Conservation (phyloP, 2,113 vertebrate genomes). For the Prochilodus magdalenae region DNA sequence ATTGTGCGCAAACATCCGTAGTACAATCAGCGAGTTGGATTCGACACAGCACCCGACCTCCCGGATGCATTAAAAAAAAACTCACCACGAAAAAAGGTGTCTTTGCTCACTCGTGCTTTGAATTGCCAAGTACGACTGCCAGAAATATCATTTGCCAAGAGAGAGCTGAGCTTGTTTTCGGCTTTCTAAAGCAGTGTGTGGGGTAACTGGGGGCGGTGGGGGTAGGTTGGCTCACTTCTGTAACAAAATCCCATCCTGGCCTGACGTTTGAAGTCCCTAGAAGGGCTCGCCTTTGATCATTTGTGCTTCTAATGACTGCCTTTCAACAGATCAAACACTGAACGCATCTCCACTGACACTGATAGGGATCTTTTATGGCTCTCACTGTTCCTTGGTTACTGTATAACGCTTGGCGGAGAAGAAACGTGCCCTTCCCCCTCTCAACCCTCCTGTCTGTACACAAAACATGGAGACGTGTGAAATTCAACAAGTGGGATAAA, state of each 20-base stretch:
- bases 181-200: constrained; percentile 39
- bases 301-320: constrained; percentile 75
- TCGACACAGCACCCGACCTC: not conserved
- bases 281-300: constrained; percentile 76
- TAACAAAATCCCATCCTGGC: constrained; percentile 75
- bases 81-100: not conserved
- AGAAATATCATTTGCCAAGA: constrained; percentile 65
- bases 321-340: constrained; percentile 71
- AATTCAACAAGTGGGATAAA: constrained; percentile 40
- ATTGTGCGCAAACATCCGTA: constrained; percentile 29
- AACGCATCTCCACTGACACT: constrained; percentile 62
- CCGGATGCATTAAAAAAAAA: constrained; percentile 47
- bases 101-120: constrained; percentile 47
- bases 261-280: constrained; percentile 80
- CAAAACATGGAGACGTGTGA: constrained; percentile 25
- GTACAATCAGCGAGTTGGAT: constrained; percentile 1
- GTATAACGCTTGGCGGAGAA: constrained; percentile 36
- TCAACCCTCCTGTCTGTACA: not conserved
- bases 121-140: constrained; percentile 54
- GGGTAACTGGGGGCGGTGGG: constrained; percentile 36
- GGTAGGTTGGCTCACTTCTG: constrained; percentile 63
- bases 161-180: constrained; percentile 32
- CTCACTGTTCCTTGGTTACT: constrained; percentile 50
- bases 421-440: not conserved
- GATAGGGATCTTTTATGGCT: constrained; percentile 65